These are phyloP conservation scores for Oxyura jamaicensis DNA, from an alignment of 2,113 vertebrate species.

Conservation along the genomic window DNA sequence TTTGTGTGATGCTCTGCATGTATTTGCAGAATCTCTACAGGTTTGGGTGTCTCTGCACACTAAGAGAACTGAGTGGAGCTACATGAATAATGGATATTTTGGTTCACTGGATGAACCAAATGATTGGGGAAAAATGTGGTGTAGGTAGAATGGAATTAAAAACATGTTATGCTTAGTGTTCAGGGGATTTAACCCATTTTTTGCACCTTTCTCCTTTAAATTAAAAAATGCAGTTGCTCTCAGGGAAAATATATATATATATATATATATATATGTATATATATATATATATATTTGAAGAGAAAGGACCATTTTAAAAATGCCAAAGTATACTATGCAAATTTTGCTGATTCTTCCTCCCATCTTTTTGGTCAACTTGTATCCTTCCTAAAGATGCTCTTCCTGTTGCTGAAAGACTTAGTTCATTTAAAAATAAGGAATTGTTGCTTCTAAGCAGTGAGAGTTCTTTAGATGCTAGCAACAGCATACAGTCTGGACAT, in stretches of 20 bases:
- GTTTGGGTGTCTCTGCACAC: not conserved
- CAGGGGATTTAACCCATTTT: not conserved
- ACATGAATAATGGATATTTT: slow-evolving; percentile 29
- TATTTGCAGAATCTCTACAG: slow-evolving; percentile 12
- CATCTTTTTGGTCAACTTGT: not conserved
- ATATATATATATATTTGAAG: not conserved
- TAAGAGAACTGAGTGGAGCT: not conserved
- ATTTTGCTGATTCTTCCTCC: not conserved
- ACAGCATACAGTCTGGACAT: not conserved
- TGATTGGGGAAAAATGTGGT: not conserved
- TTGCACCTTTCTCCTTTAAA: not conserved
- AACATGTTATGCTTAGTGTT: not conserved
- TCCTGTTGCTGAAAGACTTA: not conserved
- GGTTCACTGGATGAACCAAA: not conserved
- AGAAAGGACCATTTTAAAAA: not conserved
- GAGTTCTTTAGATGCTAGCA: not conserved
- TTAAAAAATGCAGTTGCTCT: not conserved
- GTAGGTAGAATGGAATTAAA: not conserved
- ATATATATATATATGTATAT: not conserved
- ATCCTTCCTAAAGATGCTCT: not conserved
- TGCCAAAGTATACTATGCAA: not conserved
- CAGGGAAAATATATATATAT: not conserved
- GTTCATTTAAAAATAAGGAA: not conserved
- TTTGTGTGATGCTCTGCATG: slow-evolving; percentile 1
- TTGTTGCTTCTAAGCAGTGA: not conserved